Evolutionary conservation across 2,797 vertebrate species (phyloP).

Genomic region (Enteromius treurensis): DNA sequence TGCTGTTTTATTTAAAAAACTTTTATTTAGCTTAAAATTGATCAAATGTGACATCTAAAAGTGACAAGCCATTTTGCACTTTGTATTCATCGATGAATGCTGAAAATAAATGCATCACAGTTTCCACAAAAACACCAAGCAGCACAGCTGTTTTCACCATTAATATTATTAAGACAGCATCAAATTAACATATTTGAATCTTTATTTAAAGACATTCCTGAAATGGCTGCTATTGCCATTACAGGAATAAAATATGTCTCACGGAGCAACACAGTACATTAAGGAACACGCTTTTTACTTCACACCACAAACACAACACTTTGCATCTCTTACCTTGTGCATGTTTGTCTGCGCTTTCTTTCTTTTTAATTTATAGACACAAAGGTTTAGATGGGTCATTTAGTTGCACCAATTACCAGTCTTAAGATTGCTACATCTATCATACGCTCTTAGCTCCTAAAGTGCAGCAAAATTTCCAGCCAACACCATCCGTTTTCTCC

Average conservation of each 20-base stretch:
- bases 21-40: background rate
- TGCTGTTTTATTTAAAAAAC: background rate
- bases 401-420: background rate
- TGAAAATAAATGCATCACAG: background rate
- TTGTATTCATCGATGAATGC: background rate
- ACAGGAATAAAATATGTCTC: background rate
- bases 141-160: background rate
- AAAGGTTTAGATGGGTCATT: background rate
- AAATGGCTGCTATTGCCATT: background rate
- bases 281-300: background rate
- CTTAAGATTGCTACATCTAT: conserved; percentile 13
- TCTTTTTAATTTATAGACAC: conserved; percentile 2
- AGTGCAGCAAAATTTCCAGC: conserved; percentile 21
- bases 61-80: background rate
- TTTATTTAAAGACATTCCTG: background rate
- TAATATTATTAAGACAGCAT: background rate
- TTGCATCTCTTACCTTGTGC: conserved; percentile 28
- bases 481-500: conserved; percentile 20
- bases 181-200: background rate
- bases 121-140: background rate
- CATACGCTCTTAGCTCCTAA: background rate
- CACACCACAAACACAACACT: background rate
- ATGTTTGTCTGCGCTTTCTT: conserved; percentile 24
- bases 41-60: background rate
- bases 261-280: background rate